These are phyloP conservation scores for Caenorhabditis doughertyi DNA, from an alignment of 2,888 invertebrate species.

Conservation along the genomic window DNA sequence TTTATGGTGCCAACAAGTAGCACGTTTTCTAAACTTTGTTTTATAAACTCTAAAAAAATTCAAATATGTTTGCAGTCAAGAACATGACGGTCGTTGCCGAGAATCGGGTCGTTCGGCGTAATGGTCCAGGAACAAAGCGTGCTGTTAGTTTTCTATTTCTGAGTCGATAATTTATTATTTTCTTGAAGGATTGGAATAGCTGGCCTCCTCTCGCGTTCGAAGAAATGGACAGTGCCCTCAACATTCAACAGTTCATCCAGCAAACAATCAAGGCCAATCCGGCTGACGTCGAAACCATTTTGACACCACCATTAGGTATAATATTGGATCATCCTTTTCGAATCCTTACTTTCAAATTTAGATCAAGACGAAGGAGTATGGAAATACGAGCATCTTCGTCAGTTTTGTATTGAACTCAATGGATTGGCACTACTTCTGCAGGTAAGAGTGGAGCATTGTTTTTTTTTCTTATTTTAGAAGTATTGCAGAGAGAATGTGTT, in stretches of 20 bases:
- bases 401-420: constrained; percentile 98
- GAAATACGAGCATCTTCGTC: constrained; percentile 99
- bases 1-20: background rate
- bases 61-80: background rate
- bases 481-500: constrained; percentile 86
- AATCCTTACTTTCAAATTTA: background rate
- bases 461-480: constrained; percentile 4
- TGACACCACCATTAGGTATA: constrained; percentile 89
- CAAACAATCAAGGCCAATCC: constrained; percentile 96
- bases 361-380: constrained; percentile 88
- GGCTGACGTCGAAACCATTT: constrained; percentile 93
- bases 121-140: constrained; percentile 78
- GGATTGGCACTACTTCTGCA: constrained; percentile 97
- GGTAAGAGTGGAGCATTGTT: constrained; percentile 82
- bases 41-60: background rate
- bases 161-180: background rate
- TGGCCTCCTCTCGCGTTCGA: constrained; percentile 97
- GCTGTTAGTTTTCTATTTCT: constrained; percentile 60
- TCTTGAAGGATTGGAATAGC: constrained; percentile 91
- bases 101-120: constrained; percentile 68
- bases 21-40: background rate
- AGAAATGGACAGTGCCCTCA: constrained; percentile 99
- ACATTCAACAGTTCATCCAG: constrained; percentile 98
- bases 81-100: constrained; percentile 45
- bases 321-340: background rate